Conservation (phyloP, 2,888 invertebrate genomes). For the Amphiduros pacificus region DNA sequence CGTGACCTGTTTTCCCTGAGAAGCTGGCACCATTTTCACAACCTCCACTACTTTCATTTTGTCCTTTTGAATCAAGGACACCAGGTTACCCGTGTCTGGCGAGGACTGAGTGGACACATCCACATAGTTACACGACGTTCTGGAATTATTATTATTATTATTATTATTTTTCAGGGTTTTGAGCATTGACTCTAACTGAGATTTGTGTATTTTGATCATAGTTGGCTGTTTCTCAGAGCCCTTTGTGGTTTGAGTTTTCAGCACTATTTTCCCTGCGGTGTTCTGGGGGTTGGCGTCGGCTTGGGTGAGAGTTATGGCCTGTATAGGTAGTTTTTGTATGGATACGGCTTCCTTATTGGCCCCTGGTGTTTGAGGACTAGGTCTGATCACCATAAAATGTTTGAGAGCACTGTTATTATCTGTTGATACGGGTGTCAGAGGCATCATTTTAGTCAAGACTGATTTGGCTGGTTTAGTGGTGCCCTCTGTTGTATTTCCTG, state of each 20-base stretch:
- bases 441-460: background rate
- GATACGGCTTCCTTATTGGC: background rate
- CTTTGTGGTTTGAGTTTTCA: background rate
- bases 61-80: background rate
- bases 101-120: background rate
- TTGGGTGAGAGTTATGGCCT: background rate
- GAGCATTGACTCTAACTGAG: slow-evolving; percentile 10
- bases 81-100: background rate
- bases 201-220: slow-evolving; percentile 6
- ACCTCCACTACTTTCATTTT: too few relatives aligned
- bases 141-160: too few relatives aligned
- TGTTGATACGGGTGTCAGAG: background rate
- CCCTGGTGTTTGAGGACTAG: background rate
- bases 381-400: slow-evolving; percentile 7
- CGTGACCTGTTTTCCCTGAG: background rate
- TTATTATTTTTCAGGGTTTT: background rate
- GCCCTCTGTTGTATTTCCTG: too few relatives aligned
- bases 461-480: background rate
- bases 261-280: background rate
- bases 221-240: background rate
- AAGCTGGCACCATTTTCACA: background rate
- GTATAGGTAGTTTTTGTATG: slow-evolving; percentile 8
- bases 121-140: background rate
- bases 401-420: background rate
- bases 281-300: background rate